Base-by-base conservation (phyloP, 2,888 invertebrate genomes). In the Cryptocheilus praepositus region DNA sequence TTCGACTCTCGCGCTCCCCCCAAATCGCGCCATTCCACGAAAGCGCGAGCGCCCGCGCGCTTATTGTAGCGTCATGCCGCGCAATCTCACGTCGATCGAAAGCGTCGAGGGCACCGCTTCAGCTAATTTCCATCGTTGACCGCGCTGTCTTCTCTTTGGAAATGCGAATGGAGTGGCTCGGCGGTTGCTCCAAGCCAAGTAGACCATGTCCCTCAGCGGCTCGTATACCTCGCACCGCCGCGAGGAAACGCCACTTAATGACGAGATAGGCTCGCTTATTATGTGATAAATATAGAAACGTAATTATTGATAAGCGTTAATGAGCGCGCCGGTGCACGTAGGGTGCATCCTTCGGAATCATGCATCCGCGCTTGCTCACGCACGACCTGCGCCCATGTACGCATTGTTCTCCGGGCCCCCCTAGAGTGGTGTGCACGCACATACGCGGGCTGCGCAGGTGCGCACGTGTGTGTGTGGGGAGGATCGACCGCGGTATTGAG, bases 271-370 rank as follows among this genome's bases (percentile, higher is more conserved):
- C 79, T 80, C 70, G 81, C 83, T 86, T 84, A 83, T 85, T 85
- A 84, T 77, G 83, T 81, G 84, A 85, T 86, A 86, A 85, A 84
- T 85, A 84, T 83, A 86, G 84, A 84, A 85, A 85, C 73, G 81
- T 84, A 85, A 86, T 87, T 87, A 87, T 88, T 83, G 88, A 87
- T 87, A 87, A 87, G 85, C 83, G 80, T 85, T 86, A 86, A 88
- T 85, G 86, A 85, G 85, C 77, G 71, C 74, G 76, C 76, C 76
- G 75, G 70, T 71, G 77, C 75, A 77, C 77, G 74, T 71, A 74
- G 80, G 77, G 80, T 78, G 76, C 82, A 73, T 84, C 83, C 78
- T 82, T 79, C 67, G 70, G 66, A 81, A 84, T 83, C 82, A 81
- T 80, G 82, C 80, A 81, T 76, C 74, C 81, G 77, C 73, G 80